phyloP scores from a whole-genome alignment of 37 sponge, comb jelly and placozoan species.

The Lycopodina hypogea region DNA sequence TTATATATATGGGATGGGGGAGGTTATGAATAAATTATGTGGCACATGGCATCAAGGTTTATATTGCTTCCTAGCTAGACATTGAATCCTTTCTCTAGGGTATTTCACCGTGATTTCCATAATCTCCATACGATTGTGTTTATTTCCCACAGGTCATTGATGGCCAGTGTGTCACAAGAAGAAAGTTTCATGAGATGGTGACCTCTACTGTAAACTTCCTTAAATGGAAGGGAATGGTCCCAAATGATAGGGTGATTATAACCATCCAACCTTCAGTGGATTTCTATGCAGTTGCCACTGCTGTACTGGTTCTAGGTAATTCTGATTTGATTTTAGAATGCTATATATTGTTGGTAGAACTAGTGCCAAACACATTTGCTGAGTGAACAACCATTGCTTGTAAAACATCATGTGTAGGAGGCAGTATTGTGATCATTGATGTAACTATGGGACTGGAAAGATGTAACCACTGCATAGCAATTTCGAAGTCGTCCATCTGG shows the following conservation, averaged over 20 bases:
- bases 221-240: slow-evolving; percentile 39
- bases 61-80: too few species aligned
- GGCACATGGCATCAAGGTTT: too few species aligned
- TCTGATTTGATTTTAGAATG: too few species aligned
- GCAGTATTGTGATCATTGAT: slow-evolving; percentile 62
- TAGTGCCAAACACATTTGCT: too few species aligned
- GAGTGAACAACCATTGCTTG: too few species aligned
- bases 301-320: slow-evolving; percentile 60
- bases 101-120: too few species aligned
- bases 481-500: slow-evolving; percentile 70
- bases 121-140: too few species aligned
- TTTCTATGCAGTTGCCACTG: slow-evolving; percentile 65
- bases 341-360: too few species aligned
- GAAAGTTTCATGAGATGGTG: slow-evolving; percentile 43
- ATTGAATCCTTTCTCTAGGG: too few species aligned
- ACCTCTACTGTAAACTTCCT: slow-evolving; percentile 34
- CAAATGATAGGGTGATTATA: slow-evolving; percentile 51
- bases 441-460: slow-evolving; percentile 67
- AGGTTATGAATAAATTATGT: too few species aligned
- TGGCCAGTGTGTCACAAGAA: slow-evolving; percentile 22
- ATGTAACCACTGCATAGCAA: slow-evolving; percentile 60
- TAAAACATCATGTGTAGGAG: slow-evolving; percentile 31
- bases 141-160: not conserved
- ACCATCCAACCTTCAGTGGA: slow-evolving; percentile 55
- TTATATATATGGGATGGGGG: too few species aligned